Evolutionary conservation across 2,888 invertebrate genomes (phyloP), one percentile per base, ranked within the genome.

Genomic region (Euplagia quadripunctaria): DNA sequence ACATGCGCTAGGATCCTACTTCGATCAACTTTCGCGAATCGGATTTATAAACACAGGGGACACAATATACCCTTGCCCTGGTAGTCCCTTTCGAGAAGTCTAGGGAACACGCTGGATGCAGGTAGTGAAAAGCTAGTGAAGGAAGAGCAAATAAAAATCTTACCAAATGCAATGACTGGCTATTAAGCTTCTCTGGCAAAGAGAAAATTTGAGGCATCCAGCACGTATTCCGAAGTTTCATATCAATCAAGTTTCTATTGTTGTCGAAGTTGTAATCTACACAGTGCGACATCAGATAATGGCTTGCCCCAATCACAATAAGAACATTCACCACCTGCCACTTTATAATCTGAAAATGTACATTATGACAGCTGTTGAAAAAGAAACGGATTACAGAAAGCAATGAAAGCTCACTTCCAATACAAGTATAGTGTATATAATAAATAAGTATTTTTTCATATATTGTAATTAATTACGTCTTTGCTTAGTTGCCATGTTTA

Each of bases 301-400:
- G 91, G 66, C 89, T 90, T 0, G 85, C 81, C 4, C 85, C 88
- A 5, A 93, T 75, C 75, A 91, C 78, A 0, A 89, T 70, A 0
- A 94, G 76, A 41, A 93, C 16, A 16, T 86, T 82, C 0, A 92
- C 79, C 0, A 91, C 68, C 81, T 93, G 91, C 93, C 92, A 93
- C 82, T 94, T 94, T 16, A 93, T 3, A 70, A 94, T 91, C 94
- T 94, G 78, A 42, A 64, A 64, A 41, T 43, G n/a, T 17, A 42
- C 43, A 46, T 46, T 46, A 46, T 46, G 43, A 46, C 43, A 31
- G 31, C 1, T 31, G n/a, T 31, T 31, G 31, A 31, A 31, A 31
- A 31, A 31, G 31, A 31, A 31, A 31, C 31, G 31, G 31, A 31
- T 31, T 31, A 31, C 31, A 31, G 31, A 31, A 31, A 31, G 31